These are phyloP conservation scores for Atlantisia rogersi DNA, from an alignment of 2,113 vertebrate species.

Conservation along the genomic window DNA sequence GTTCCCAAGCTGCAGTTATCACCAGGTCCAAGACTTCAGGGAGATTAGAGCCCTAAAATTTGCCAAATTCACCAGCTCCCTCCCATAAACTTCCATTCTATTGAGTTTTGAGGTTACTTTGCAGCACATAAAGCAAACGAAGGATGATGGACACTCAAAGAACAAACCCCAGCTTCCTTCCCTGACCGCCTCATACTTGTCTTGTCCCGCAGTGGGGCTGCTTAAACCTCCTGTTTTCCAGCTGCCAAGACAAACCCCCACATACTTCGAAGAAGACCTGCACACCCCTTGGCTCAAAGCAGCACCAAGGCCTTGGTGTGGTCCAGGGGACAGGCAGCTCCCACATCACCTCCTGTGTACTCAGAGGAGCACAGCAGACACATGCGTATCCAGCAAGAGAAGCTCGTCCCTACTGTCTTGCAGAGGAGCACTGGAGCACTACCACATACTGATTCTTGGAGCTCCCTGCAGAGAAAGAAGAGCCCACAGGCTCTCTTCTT, in stretches of 20 bases:
- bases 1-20: background rate
- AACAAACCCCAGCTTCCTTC: background rate
- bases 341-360: fast-evolving
- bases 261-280: background rate
- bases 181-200: background rate
- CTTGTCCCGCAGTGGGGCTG: background rate
- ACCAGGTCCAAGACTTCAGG: background rate
- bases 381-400: background rate
- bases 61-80: background rate
- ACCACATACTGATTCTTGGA: background rate
- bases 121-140: background rate
- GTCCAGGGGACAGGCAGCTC: background rate
- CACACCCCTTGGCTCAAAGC: background rate
- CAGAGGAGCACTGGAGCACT: background rate
- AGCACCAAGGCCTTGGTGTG: fast-evolving
- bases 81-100: background rate
- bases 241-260: background rate
- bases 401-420: background rate
- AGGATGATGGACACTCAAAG: background rate
- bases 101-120: background rate
- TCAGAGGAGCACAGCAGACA: fast-evolving
- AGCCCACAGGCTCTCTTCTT: background rate
- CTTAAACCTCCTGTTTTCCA: background rate
- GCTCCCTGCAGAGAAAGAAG: background rate
- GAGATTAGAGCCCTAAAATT: background rate